A percentile compares a stretch with the other conserved stretches of the same genome.
These are phyloP conservation scores for Sigmodon hispidus DNA, from an alignment of 2,113 vertebrate species.

Conservation along the genomic window DNA sequence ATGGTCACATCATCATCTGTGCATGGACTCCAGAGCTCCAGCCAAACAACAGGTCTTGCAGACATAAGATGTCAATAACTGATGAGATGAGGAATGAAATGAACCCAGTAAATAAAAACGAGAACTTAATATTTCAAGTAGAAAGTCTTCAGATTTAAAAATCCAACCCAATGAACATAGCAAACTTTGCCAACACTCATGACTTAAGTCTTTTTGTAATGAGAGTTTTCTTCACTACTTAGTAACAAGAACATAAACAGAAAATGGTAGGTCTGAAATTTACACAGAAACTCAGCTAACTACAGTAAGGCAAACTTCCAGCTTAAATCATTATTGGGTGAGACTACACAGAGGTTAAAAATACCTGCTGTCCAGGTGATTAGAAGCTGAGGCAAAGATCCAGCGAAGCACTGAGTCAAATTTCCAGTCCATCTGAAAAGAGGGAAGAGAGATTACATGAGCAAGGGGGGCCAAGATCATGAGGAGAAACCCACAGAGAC, in stretches of 20 bases:
- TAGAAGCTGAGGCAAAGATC: too few relatives aligned
- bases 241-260: too few relatives aligned
- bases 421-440: too few relatives aligned
- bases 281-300: constrained; percentile 75
- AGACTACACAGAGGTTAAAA: neutral
- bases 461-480: too few relatives aligned
- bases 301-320: constrained; percentile 35
- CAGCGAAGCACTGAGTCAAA: too few relatives aligned
- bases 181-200: constrained; percentile 62
- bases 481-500: too few relatives aligned
- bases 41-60: fast-evolving
- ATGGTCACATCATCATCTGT: fast-evolving
- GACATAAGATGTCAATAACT: neutral
- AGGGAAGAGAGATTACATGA: too few relatives aligned
- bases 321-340: neutral
- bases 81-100: neutral
- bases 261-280: constrained; percentile 50
- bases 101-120: too few relatives aligned
- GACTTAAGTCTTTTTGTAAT: constrained; percentile 65
- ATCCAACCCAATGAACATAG: neutral
- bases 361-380: neutral
- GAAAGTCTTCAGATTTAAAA: constrained; percentile 40
- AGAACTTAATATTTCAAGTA: neutral
- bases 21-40: fast-evolving
- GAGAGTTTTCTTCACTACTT: too few relatives aligned